phyloP scores from a whole-genome alignment of 2,113 vertebrate species.

The Hucho hucho region DNA sequence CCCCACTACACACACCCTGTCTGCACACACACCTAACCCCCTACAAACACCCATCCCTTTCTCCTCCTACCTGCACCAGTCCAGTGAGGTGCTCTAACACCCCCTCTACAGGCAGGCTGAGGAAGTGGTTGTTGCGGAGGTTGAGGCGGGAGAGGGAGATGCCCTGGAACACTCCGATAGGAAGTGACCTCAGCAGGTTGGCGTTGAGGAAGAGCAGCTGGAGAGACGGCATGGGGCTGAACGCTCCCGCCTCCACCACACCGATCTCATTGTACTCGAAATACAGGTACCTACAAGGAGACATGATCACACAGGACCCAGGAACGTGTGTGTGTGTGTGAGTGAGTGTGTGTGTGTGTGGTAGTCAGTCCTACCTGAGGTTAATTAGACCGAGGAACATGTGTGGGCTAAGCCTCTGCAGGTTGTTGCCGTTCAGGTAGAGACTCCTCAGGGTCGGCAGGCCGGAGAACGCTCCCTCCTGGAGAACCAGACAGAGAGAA shows the following conservation, averaged over 20 bases:
- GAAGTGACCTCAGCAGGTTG: slow-evolving; percentile 88
- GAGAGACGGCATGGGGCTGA: slow-evolving; percentile 93
- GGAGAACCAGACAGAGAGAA: slow-evolving; percentile 66
- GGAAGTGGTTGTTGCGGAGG: slow-evolving; percentile 91
- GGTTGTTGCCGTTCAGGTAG: slow-evolving; percentile 93
- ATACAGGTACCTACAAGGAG: slow-evolving; percentile 81
- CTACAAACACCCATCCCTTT: neutral
- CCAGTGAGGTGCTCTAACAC: slow-evolving; percentile 92
- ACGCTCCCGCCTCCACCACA: slow-evolving; percentile 88
- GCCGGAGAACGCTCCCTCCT: slow-evolving; percentile 95
- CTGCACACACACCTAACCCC: too few relatives aligned
- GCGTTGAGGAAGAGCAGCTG: slow-evolving; percentile 94
- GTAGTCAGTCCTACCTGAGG: slow-evolving; percentile 64
- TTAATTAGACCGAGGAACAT: slow-evolving; percentile 94
- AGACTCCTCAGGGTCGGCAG: slow-evolving; percentile 91
- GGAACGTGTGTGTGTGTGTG: too few relatives aligned
- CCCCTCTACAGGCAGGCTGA: slow-evolving; percentile 87
- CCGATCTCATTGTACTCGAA: slow-evolving; percentile 96
- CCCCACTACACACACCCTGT: too few relatives aligned
- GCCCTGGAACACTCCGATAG: slow-evolving; percentile 88
- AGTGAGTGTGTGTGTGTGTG: too few relatives aligned
- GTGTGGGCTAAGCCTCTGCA: slow-evolving; percentile 88
- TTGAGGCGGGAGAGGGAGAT: slow-evolving; percentile 92
- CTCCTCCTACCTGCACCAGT: slow-evolving; percentile 87
- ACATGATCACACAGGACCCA: neutral